These are phyloP conservation scores for Mylabris phalerata DNA, from an alignment of 1,140 invertebrate species.

Conservation along the genomic window DNA sequence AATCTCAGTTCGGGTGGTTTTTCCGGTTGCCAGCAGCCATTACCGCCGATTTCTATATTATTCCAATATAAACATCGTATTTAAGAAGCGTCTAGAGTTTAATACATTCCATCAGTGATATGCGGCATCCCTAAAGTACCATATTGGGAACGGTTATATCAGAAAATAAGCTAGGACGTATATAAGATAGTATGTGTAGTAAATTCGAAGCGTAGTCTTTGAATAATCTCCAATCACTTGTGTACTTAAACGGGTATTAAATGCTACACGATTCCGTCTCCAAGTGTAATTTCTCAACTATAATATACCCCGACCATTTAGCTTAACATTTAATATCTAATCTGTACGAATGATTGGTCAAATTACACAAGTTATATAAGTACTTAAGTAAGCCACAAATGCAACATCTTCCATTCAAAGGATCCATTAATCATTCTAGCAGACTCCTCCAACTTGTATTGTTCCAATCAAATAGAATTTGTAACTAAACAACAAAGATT, in stretches of 20 bases:
- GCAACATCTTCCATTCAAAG: no score
- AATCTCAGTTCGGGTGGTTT: no score
- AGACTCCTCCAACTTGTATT: no score
- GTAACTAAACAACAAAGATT: no score
- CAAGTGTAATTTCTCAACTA: constrained; percentile 11
- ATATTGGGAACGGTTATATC: constrained; percentile 11
- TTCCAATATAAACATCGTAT: constrained; percentile 2
- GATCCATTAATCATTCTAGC: no score
- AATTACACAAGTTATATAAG: constrained; percentile 2
- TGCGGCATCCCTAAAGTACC: constrained; percentile 10
- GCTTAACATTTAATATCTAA: constrained; percentile 8
- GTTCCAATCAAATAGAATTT: no score
- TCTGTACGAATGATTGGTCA: constrained; percentile 14
- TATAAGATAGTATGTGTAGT: background rate
- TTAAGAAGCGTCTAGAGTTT: constrained; percentile 5
- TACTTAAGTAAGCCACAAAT: constrained; percentile 1
- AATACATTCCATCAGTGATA: constrained; percentile 16
- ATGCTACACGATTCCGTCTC: background rate
- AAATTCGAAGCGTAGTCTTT: constrained; percentile 2
- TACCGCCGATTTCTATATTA: background rate
- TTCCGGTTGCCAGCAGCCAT: no score
- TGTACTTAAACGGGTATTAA: constrained; percentile 3
- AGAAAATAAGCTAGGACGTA: constrained; percentile 6
- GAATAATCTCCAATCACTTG: constrained; percentile 14
- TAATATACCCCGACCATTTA: constrained; percentile 1